These are phyloP conservation scores for Vannuccia rotundouncinata DNA, from an alignment of 2,888 invertebrate genomes.

Conservation along the genomic window DNA sequence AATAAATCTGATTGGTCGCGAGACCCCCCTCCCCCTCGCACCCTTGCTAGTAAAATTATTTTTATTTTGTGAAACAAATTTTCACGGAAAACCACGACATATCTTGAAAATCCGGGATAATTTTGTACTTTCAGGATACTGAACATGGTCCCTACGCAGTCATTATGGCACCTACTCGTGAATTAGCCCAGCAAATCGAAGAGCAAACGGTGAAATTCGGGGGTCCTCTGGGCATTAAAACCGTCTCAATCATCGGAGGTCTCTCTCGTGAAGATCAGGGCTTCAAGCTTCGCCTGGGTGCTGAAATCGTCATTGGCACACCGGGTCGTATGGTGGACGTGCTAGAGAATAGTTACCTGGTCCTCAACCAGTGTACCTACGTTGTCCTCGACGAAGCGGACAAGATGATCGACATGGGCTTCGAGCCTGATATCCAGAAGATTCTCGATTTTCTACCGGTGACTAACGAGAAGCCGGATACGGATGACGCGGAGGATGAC, in stretches of 20 bases:
- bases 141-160: slow-evolving; percentile 89
- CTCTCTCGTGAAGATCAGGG: slow-evolving; percentile 96
- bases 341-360: slow-evolving; percentile 90
- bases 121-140: too few relatives aligned
- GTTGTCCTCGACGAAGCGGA: slow-evolving; percentile 79
- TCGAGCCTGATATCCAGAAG: slow-evolving; percentile 89
- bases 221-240: slow-evolving; percentile 58
- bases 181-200: slow-evolving; percentile 97
- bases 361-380: slow-evolving; percentile 92
- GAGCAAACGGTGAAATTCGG: slow-evolving; percentile 98
- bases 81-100: too few relatives aligned
- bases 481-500: slow-evolving; percentile 94
- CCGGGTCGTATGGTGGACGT: slow-evolving; percentile 98
- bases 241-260: slow-evolving; percentile 57
- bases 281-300: slow-evolving; percentile 85
- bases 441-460: slow-evolving; percentile 97
- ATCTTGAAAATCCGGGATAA: too few relatives aligned
- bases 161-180: slow-evolving; percentile 97
- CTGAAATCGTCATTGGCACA: slow-evolving; percentile 93
- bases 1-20: too few relatives aligned
- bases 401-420: slow-evolving; percentile 99
- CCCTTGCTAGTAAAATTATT: too few relatives aligned
- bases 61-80: too few relatives aligned
- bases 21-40: too few relatives aligned
- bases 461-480: slow-evolving; percentile 91